Evolutionary conservation across 2,113 vertebrate species (phyloP).

Genomic region (Elachura formosa): DNA sequence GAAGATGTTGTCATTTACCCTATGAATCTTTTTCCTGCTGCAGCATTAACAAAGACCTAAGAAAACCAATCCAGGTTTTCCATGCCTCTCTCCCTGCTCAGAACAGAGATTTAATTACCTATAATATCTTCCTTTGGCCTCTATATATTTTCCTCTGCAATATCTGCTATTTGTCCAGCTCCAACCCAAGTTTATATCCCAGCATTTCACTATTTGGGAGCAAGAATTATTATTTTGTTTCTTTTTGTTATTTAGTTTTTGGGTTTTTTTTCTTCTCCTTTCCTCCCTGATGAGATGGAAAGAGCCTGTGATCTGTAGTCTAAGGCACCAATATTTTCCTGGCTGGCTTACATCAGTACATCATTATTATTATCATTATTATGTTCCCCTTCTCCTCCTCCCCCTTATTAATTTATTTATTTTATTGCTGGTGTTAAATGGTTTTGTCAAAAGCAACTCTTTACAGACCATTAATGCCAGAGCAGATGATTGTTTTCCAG

Average conservation of each 20-base stretch:
- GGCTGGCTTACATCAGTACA: neutral
- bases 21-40: neutral
- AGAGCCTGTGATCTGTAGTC: fast-evolving
- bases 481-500: constrained; percentile 33
- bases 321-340: neutral
- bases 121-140: neutral
- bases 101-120: neutral
- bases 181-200: neutral
- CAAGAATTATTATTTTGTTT: neutral
- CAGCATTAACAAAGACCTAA: neutral
- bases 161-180: neutral
- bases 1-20: neutral
- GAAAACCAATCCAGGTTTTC: neutral
- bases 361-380: neutral
- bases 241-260: neutral
- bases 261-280: neutral
- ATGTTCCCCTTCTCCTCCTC: neutral
- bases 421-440: constrained; percentile 54
- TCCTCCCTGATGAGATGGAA: neutral
- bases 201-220: neutral
- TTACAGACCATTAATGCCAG: constrained; percentile 54
- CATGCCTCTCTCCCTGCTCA: neutral
- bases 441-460: constrained; percentile 54
- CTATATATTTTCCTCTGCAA: neutral
- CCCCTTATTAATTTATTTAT: constrained; percentile 14